Conservation (phyloP, 1,140 invertebrate species). For the Euschistus heros region DNA sequence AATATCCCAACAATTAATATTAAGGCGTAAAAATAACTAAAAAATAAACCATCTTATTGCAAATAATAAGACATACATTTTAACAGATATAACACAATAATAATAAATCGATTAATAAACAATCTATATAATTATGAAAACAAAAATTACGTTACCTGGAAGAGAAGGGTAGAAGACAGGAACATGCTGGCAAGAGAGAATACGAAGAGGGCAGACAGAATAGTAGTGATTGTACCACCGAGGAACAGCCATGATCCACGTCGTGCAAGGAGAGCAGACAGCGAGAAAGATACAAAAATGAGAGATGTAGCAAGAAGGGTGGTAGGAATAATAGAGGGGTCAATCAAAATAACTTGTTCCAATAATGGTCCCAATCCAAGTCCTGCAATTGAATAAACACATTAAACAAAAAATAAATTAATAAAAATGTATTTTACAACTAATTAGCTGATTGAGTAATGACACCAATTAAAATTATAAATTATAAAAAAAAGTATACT, state of each 20-base stretch:
- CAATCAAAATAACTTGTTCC: constrained; percentile 58
- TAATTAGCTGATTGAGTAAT: background rate
- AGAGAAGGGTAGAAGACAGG: constrained; percentile 50
- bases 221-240: constrained; percentile 68
- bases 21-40: no score
- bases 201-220: constrained; percentile 48
- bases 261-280: constrained; percentile 72
- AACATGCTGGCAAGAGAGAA: constrained; percentile 11
- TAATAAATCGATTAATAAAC: no score
- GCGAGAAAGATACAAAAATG: constrained; percentile 82
- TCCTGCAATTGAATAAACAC: constrained; percentile 42
- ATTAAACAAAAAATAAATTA: background rate
- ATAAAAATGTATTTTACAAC: background rate
- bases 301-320: constrained; percentile 75
- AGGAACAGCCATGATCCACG: constrained; percentile 79
- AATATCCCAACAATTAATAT: no score
- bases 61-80: no score
- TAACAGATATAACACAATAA: no score
- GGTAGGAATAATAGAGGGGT: constrained; percentile 79
- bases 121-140: no score
- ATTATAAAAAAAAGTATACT: background rate
- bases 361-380: constrained; percentile 72
- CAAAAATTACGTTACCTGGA: constrained; percentile 47
- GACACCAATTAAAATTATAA: background rate
- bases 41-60: no score